Base-by-base conservation (phyloP, 1,140 invertebrate species). In the Bombus impatiens region DNA sequence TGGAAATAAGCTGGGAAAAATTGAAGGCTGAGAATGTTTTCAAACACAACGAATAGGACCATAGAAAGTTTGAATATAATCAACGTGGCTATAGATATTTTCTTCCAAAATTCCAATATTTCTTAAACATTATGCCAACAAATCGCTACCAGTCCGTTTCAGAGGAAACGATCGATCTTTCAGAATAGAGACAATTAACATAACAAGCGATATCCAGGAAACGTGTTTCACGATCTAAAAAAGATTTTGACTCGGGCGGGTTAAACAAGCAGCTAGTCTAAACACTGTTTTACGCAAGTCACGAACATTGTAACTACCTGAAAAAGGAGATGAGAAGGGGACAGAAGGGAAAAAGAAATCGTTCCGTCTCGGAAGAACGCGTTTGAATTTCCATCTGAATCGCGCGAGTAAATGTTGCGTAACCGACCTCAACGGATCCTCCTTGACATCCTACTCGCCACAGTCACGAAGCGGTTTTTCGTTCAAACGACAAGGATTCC, bases 331-430 rank as follows among this genome's bases (percentile, higher is more conserved):
- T 22, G n/a, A 10, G 10, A 22, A 74, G 15, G 44, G 3, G 5
- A 37, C 32, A 32, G 9, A 32, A 47, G 9, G 10, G 22, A 5
- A 42, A 35, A 47, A 75, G 71, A 35, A 53, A 35, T 35, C 18
- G 22, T 75, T 47, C 18, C 5, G 22, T 53, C 9, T 32, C 8
- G 15, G 8, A 44, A 78, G 35, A 28, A 42, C 12, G 13, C 25
- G 13, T 40, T 5, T 12, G 37, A 8, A 62, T 77, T 89, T 90
- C 83, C 77, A 87, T 78, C 75, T 82, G 65, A 79, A 40, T 87
- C 85, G 53, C 53, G 59, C 28, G 18, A 79, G 75, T 37, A 47
- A 70, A 72, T 57, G 62, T 89, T 87, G 28, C 62, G 40, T 82
- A 87, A 88, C 68, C 37, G 70, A 77, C 47, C 42, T 87, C 74